Evolutionary conservation across 2,888 invertebrate genomes (phyloP).

Genomic region (Notodonta ziczac): DNA sequence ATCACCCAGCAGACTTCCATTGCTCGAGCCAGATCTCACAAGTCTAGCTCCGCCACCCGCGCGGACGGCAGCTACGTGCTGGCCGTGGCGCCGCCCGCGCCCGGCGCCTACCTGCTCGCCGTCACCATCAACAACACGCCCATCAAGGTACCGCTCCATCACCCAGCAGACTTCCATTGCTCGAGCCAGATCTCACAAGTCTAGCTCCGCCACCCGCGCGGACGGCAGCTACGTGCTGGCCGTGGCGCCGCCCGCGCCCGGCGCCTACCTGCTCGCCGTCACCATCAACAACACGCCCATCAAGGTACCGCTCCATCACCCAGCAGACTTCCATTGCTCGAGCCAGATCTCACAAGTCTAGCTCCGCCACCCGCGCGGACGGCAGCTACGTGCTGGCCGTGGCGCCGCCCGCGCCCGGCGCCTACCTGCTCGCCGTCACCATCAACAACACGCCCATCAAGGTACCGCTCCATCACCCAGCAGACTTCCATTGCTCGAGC

Average conservation of each 20-base stretch:
- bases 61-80: slow-evolving; percentile 87
- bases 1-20: no score
- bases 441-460: slow-evolving; percentile 87
- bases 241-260: slow-evolving; percentile 87
- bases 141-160: slow-evolving; percentile 81
- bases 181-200: no score
- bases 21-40: no score
- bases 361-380: slow-evolving; percentile 85
- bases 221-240: slow-evolving; percentile 87
- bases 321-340: no score
- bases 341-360: no score
- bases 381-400: slow-evolving; percentile 86
- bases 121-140: slow-evolving; percentile 87
- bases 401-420: slow-evolving; percentile 86
- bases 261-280: slow-evolving; percentile 85
- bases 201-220: no score
- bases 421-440: slow-evolving; percentile 85
- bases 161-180: no score
- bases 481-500: no score
- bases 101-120: slow-evolving; percentile 86
- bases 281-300: slow-evolving; percentile 87
- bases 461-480: slow-evolving; percentile 59
- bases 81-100: slow-evolving; percentile 85
- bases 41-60: no score
- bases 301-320: slow-evolving; percentile 72